Evolutionary conservation across 1,140 invertebrate species (phyloP), one percentile per base, ranked within the genome.

Genomic region (Drosophila kurseongensis): DNA sequence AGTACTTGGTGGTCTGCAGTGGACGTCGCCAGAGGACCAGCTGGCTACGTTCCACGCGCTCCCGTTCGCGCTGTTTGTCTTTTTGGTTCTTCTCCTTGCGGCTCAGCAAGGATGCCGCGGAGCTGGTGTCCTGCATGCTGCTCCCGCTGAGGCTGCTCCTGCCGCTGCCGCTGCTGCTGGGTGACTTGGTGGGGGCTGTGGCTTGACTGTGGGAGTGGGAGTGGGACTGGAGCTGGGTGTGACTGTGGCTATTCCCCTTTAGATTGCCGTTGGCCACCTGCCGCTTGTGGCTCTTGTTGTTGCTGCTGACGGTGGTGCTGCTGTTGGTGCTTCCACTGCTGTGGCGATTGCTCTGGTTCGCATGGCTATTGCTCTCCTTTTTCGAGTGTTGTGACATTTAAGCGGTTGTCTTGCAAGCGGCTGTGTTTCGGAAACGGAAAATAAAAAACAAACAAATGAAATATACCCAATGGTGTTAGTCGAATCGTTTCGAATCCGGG

Each of bases 11-110:
- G 10, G 97, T 98, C 66, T 93, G 94, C 50, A 98, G 86, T 27
- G 98, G 98, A 89, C 95, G 95, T 85, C 96, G 94, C 97, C 97
- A 99, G 61, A 99, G 91, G 36, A 98, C 97, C 74, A 98, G 92
- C 82, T 95, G 94, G 86, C 94, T 94, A 12, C 94, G 90, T 80
- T 95, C 94, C 73, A 88, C 75, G 13, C 83, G 83, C 57, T 94
- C 93, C 57, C 80, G 83, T 60, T 93, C 91, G 18, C 83, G 83
- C 58, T 94, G 93, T 59, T 90, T 91, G 73, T 93, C 91, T 89
- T 92, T 93, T 75, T 82, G 81, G 65, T 83, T 78, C 78, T 89
- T 88, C 56, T 85, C 91, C 92, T 71, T 85, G 62, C 77, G 91
- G 57, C 50, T 23, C 38, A 62, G 23, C 12, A 62, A 14, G 27